phyloP scores from a whole-genome alignment of 2,888 invertebrate species.

The Syrista parreyssii region DNA sequence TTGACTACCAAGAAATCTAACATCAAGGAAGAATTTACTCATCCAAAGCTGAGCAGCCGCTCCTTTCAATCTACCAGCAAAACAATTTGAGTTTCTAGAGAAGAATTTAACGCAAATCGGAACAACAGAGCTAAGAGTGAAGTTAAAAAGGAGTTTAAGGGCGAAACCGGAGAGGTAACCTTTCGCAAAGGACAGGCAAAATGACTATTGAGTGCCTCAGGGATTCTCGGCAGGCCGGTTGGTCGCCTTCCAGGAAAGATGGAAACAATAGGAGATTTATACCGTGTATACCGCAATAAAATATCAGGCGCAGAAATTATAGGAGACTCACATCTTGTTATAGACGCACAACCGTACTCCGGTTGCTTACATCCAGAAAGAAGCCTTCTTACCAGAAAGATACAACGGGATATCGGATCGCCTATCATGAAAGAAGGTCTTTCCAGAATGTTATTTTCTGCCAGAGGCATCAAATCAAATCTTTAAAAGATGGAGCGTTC shows the following conservation, averaged over 20 bases:
- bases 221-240: constrained; percentile 16
- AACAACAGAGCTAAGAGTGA: constrained; percentile 9
- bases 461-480: constrained; percentile 23
- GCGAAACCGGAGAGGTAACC: constrained; percentile 15
- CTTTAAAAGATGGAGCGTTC: constrained; percentile 29
- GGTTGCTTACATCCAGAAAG: constrained; percentile 28
- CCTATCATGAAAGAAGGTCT: constrained; percentile 29
- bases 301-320: background rate
- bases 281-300: constrained; percentile 23
- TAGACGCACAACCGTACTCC: constrained; percentile 28
- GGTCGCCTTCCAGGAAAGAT: constrained; percentile 13
- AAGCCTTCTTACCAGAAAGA: constrained; percentile 39
- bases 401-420: constrained; percentile 48
- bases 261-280: constrained; percentile 28
- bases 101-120: too few species aligned
- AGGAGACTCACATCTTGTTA: constrained; percentile 22
- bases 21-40: background rate
- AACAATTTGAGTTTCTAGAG: too few species aligned
- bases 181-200: constrained; percentile 18
- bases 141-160: constrained; percentile 15
- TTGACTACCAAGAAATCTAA: constrained; percentile 1
- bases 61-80: background rate
- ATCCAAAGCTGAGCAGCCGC: background rate
- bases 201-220: constrained; percentile 15
- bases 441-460: constrained; percentile 30